phyloP scores from a whole-genome alignment of 2,888 invertebrate genomes.

The Teinopalpus imperialis region DNA sequence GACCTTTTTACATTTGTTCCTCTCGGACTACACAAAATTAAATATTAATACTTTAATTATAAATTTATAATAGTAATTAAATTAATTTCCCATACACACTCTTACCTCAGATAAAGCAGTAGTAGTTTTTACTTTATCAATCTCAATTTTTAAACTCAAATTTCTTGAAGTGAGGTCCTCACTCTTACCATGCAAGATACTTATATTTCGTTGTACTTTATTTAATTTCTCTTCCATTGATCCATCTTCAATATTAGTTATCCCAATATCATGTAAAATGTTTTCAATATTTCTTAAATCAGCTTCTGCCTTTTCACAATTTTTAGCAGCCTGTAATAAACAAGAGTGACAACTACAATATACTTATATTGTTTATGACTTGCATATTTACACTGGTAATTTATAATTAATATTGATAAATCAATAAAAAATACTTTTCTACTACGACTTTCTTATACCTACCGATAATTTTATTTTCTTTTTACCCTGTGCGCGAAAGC shows the following conservation, averaged over 20 bases:
- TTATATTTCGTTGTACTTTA: constrained; percentile 60
- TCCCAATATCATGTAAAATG: constrained; percentile 59
- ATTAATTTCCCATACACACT: no score
- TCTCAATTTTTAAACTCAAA: constrained; percentile 60
- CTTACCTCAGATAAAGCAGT: constrained; percentile 51
- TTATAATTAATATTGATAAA: no score
- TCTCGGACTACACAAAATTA: constrained; percentile 55
- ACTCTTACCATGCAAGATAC: constrained; percentile 55
- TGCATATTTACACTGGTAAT: no score
- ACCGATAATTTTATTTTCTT: no score
- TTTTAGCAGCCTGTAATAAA: constrained; percentile 55
- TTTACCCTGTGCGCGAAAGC: no score
- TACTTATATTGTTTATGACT: no score
- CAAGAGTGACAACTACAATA: background rate
- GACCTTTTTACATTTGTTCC: constrained; percentile 55
- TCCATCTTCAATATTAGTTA: constrained; percentile 50
- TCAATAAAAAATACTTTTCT: no score
- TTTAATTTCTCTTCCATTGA: constrained; percentile 49
- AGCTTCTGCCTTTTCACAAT: constrained; percentile 69
- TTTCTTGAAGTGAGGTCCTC: constrained; percentile 67
- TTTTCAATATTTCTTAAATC: constrained; percentile 68
- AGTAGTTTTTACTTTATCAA: constrained; percentile 56
- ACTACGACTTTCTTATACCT: no score
- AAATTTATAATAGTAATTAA: no score
- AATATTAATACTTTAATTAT: no score